Evolutionary conservation across 2,797 vertebrate genomes (phyloP).

Genomic region (Alca torda): DNA sequence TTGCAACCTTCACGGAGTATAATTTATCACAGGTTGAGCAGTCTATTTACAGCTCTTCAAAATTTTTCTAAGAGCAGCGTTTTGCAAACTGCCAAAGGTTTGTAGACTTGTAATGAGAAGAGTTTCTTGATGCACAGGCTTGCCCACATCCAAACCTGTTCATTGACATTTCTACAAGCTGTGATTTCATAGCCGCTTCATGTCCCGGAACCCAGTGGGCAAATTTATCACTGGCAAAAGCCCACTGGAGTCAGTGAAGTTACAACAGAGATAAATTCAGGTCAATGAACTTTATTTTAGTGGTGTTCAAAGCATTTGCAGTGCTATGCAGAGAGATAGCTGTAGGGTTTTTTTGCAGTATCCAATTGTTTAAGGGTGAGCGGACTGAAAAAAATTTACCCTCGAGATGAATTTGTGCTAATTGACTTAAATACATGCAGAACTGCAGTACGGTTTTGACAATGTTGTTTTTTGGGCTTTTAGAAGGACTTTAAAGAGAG

Average conservation of each 20-base stretch:
- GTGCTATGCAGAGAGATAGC: neutral
- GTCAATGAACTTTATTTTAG: constrained; percentile 32
- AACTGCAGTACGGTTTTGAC: neutral
- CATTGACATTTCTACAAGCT: neutral
- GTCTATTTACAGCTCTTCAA: constrained; percentile 28
- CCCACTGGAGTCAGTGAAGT: neutral
- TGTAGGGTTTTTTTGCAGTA: neutral
- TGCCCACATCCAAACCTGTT: neutral
- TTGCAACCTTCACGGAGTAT: neutral
- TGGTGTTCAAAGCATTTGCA: neutral
- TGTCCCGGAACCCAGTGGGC: neutral
- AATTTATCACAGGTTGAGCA: constrained; percentile 10
- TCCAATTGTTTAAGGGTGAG: constrained; percentile 4
- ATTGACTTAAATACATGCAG: neutral
- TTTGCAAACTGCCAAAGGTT: constrained; percentile 13
- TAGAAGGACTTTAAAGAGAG: neutral
- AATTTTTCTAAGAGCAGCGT: neutral
- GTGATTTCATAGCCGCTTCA: neutral
- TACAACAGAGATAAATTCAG: constrained; percentile 29
- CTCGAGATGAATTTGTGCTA: neutral
- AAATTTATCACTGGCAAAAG: neutral
- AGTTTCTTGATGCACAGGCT: neutral
- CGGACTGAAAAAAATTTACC: neutral
- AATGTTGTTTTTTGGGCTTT: neutral
- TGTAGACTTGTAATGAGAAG: neutral